Conservation (phyloP, 2,797 vertebrate genomes). For the Paedocypris micromegethes region DNA sequence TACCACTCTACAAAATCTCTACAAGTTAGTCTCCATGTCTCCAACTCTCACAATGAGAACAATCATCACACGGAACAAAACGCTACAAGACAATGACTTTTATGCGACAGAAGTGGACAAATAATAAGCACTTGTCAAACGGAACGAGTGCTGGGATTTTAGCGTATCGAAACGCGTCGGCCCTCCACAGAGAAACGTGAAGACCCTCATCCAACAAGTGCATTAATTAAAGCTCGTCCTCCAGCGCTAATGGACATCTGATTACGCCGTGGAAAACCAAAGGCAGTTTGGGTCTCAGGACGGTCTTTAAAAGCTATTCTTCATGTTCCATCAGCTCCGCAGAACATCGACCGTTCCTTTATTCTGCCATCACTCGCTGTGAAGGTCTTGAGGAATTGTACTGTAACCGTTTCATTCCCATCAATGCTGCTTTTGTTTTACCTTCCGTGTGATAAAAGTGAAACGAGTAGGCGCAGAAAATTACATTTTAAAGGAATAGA, state of each 20-base stretch:
- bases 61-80: constrained; percentile 1
- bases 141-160: constrained; percentile 57
- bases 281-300: neutral
- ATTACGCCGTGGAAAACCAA: neutral
- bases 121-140: constrained; percentile 45
- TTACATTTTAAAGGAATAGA: no score
- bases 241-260: constrained; percentile 17
- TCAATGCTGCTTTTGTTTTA: no score
- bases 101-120: constrained; percentile 7
- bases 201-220: constrained; percentile 60
- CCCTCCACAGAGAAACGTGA: constrained; percentile 57
- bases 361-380: no score
- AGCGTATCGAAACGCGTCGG: constrained; percentile 52
- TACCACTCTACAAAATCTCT: no score
- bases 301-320: no score
- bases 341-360: no score
- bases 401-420: no score
- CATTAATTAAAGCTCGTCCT: constrained; percentile 52
- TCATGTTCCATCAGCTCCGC: no score
- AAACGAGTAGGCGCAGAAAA: no score
- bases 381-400: no score
- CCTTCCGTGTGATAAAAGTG: no score
- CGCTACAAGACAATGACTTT: constrained; percentile 10
- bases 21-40: constrained; percentile 53
- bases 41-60: constrained; percentile 29